Conservation (phyloP, 1,140 invertebrate genomes). For the Ptiloglossa arizonensis region DNA sequence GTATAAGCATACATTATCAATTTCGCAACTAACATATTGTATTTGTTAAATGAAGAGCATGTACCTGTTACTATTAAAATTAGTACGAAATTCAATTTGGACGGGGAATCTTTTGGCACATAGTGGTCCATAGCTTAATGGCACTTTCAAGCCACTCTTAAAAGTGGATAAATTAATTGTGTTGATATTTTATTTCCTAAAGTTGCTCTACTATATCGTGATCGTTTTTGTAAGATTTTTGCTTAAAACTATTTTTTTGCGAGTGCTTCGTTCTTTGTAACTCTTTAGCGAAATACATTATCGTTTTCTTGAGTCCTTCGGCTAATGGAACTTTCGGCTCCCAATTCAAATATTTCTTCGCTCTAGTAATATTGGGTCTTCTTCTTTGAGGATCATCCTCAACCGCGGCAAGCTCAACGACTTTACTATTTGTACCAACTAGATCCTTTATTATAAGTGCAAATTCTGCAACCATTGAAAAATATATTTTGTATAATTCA, state of each 20-base stretch:
- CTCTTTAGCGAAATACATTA: conserved; percentile 95
- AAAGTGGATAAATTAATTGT: conserved; percentile 54
- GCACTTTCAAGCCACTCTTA: conserved; percentile 57
- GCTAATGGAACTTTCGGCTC: conserved; percentile 94
- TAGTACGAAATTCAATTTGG: conserved; percentile 59
- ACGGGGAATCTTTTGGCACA: conserved; percentile 65
- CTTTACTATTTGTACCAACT: conserved; percentile 92
- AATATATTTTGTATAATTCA: not conserved
- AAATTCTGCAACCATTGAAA: conserved; percentile 88
- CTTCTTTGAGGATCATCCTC: conserved; percentile 98
- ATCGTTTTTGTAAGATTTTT: conserved; percentile 76
- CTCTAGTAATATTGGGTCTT: conserved; percentile 95
- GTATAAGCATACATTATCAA: conserved; percentile 3
- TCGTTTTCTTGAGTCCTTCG: conserved; percentile 93
- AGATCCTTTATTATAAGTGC: conserved; percentile 94
- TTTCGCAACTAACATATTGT: not conserved
- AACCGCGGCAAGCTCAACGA: conserved; percentile 91
- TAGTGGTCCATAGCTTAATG: conserved; percentile 65
- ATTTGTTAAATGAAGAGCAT: conserved; percentile 12
- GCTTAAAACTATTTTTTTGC: conserved; percentile 71
- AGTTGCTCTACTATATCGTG: conserved; percentile 81
- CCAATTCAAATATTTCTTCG: conserved; percentile 94
- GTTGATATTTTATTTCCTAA: conserved; percentile 53
- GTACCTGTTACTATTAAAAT: conserved; percentile 33
- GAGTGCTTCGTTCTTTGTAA: conserved; percentile 84